These are phyloP conservation scores for Perodicticus potto DNA, from an alignment of 2,797 vertebrate species.

Conservation along the genomic window DNA sequence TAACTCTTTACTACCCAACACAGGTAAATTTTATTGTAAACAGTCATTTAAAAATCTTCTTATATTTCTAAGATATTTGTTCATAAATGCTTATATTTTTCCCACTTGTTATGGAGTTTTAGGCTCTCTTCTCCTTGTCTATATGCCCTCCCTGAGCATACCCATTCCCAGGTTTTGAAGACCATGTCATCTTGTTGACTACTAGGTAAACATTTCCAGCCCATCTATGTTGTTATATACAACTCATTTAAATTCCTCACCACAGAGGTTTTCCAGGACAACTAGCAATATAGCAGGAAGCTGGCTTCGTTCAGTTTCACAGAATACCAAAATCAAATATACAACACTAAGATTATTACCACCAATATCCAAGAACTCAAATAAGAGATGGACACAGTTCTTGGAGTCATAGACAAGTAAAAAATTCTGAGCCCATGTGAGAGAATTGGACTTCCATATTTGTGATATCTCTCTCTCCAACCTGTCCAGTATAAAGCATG, in stretches of 20 bases:
- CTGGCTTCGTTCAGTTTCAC: not conserved
- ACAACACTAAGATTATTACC: not conserved
- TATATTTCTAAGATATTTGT: not conserved
- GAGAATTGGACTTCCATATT: not conserved
- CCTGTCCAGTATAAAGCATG: not conserved
- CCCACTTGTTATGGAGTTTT: not conserved
- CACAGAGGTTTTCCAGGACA: not conserved
- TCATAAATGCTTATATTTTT: not conserved
- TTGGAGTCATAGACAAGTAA: not conserved
- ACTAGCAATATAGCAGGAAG: not conserved
- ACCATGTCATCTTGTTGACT: not conserved
- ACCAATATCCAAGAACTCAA: not conserved
- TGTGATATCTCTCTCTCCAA: not conserved
- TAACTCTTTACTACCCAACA: not conserved
- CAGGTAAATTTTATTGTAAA: slow-evolving; percentile 17
- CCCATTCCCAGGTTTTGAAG: not conserved
- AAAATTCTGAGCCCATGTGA: not conserved
- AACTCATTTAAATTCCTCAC: not conserved
- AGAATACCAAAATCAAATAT: not conserved
- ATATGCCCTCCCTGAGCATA: not conserved
- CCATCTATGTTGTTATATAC: not conserved
- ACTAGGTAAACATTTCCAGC: not conserved
- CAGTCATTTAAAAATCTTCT: not conserved
- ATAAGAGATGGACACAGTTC: not conserved
- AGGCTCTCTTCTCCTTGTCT: not conserved